Conservation (phyloP, 2,113 vertebrate species). For the Antechinus flavipes region DNA sequence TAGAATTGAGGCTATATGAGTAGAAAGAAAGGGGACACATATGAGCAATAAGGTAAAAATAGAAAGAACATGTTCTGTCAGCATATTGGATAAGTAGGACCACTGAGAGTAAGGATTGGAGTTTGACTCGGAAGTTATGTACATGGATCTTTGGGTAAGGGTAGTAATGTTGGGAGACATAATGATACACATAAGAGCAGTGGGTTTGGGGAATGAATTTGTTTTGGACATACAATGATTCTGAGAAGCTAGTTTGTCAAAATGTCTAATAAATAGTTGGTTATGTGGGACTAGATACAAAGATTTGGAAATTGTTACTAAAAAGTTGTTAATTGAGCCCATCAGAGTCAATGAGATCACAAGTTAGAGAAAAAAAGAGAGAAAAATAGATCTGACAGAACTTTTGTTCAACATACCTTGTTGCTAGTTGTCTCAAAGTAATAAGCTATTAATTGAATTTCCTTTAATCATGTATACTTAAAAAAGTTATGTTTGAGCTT, state of each 20-base stretch:
- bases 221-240: neutral
- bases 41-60: neutral
- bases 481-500: neutral
- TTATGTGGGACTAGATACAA: neutral
- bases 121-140: neutral
- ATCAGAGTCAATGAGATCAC: neutral
- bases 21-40: neutral
- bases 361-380: neutral
- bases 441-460: neutral
- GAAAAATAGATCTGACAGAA: neutral
- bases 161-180: neutral
- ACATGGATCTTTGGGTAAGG: neutral
- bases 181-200: neutral
- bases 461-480: accelerated
- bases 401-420: neutral
- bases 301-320: neutral
- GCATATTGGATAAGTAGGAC: neutral
- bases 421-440: neutral
- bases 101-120: neutral
- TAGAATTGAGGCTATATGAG: neutral
- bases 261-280: neutral
- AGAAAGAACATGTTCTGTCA: neutral
- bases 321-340: neutral
- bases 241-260: neutral
- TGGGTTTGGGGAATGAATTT: neutral